Percentiles rank a stretch among this genome's conserved stretches.
Evolutionary conservation across 1,140 invertebrate species (phyloP).

Genomic region (Drosophila nigromelanica): DNA sequence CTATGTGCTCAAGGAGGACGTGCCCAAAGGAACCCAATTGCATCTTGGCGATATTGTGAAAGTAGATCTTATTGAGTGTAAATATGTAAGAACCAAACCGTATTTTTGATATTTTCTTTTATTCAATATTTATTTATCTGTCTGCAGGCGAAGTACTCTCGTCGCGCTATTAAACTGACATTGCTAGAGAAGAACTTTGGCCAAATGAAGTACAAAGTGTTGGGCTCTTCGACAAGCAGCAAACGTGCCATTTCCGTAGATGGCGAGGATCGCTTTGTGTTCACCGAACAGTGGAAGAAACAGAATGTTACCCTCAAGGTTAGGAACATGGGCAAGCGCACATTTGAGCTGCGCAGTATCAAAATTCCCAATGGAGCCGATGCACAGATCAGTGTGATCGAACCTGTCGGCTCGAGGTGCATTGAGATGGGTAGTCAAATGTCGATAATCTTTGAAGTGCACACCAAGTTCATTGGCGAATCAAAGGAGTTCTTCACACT

Average conservation of each 20-base stretch:
- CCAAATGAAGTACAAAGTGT: neutral
- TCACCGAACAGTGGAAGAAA: conserved; percentile 80
- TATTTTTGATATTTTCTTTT: neutral
- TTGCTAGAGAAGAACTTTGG: conserved; percentile 62
- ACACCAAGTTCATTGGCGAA: conserved; percentile 85
- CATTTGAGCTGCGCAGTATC: conserved; percentile 63
- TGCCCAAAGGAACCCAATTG: conserved; percentile 29
- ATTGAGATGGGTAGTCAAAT: conserved; percentile 3
- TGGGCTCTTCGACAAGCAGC: neutral
- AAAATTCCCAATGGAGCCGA: conserved; percentile 65
- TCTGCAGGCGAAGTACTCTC: conserved; percentile 47
- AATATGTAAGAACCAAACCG: conserved; percentile 48
- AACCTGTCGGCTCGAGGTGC: conserved; percentile 9
- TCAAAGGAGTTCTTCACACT: conserved; percentile 86
- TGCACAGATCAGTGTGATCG: conserved; percentile 72
- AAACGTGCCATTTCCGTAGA: conserved; percentile 84
- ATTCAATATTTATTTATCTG: neutral
- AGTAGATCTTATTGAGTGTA: conserved; percentile 71
- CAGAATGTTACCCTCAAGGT: conserved; percentile 68
- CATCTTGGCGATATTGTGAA: conserved; percentile 65
- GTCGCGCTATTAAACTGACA: conserved; percentile 65
- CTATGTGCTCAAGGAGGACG: conserved; percentile 56
- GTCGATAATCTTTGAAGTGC: conserved; percentile 38
- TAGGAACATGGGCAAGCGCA: conserved; percentile 77
- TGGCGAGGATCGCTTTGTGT: conserved; percentile 76